These are phyloP conservation scores for Trichonephila clavipes DNA, from an alignment of 1,140 invertebrate genomes.

Conservation along the genomic window DNA sequence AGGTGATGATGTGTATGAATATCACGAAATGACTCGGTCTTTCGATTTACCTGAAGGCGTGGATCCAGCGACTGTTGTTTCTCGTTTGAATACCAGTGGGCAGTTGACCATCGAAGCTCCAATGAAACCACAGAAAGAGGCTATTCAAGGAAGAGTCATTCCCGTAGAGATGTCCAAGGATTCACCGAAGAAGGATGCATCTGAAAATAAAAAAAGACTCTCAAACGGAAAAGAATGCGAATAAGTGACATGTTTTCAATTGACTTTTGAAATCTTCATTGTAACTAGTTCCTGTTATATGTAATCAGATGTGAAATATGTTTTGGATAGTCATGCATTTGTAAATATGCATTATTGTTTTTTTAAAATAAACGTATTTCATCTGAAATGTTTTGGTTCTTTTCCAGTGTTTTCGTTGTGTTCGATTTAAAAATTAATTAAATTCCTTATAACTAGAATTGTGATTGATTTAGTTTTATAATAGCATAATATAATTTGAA, in stretches of 20 bases:
- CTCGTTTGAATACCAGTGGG: slow-evolving; percentile 29
- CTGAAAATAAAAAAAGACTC: slow-evolving; percentile 10
- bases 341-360: no score
- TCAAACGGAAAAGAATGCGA: not conserved
- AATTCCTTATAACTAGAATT: no score
- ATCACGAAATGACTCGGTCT: slow-evolving; percentile 43
- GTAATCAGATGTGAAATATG: no score
- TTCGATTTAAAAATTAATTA: no score
- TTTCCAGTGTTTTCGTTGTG: no score
- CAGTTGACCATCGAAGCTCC: slow-evolving; percentile 65
- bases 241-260: not conserved
- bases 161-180: slow-evolving; percentile 29
- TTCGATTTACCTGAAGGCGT: slow-evolving; percentile 43
- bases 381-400: no score
- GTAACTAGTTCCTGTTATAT: no score
- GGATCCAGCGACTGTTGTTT: slow-evolving; percentile 32
- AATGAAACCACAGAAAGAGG: not conserved
- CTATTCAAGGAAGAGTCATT: not conserved
- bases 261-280: no score
- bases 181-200: not conserved
- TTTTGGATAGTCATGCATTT: no score
- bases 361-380: no score
- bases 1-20: slow-evolving; percentile 61
- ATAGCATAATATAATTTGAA: no score
- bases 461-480: no score